Evolutionary conservation across 2,113 vertebrate species (phyloP).

Genomic region (Elephas maximus): DNA sequence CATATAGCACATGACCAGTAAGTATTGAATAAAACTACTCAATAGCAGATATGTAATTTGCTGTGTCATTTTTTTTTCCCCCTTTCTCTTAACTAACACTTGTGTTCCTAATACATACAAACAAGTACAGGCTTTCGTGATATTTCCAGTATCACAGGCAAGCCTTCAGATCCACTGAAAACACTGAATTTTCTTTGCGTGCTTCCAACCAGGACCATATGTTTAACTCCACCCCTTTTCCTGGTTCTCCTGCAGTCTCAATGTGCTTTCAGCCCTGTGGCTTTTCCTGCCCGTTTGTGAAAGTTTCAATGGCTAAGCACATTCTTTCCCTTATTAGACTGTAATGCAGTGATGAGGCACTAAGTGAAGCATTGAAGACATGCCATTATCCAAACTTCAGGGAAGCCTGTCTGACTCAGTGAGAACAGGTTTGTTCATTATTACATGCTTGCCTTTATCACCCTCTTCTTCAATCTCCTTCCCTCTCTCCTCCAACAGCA

Average conservation of each 20-base stretch:
- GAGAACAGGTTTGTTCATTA: neutral
- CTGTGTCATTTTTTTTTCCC: neutral
- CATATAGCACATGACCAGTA: neutral
- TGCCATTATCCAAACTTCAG: neutral
- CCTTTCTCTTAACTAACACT: neutral
- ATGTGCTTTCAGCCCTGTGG: fast-evolving
- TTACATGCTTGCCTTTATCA: neutral
- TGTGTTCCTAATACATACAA: neutral
- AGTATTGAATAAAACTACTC: neutral
- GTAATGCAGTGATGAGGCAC: neutral
- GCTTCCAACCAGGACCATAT: neutral
- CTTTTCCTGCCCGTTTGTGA: neutral
- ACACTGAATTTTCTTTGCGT: neutral
- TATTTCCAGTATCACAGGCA: neutral
- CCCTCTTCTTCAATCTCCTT: neutral
- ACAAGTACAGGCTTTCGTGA: neutral
- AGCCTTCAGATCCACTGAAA: neutral
- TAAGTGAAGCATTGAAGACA: neutral
- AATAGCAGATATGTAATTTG: neutral
- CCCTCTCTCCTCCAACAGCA: neutral
- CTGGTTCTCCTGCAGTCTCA: neutral
- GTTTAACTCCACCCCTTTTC: neutral
- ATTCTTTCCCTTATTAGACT: neutral
- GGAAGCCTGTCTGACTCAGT: neutral
- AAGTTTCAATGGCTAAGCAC: neutral